phyloP scores from a whole-genome alignment of 2,888 invertebrate genomes.

The Stramonita haemastoma region DNA sequence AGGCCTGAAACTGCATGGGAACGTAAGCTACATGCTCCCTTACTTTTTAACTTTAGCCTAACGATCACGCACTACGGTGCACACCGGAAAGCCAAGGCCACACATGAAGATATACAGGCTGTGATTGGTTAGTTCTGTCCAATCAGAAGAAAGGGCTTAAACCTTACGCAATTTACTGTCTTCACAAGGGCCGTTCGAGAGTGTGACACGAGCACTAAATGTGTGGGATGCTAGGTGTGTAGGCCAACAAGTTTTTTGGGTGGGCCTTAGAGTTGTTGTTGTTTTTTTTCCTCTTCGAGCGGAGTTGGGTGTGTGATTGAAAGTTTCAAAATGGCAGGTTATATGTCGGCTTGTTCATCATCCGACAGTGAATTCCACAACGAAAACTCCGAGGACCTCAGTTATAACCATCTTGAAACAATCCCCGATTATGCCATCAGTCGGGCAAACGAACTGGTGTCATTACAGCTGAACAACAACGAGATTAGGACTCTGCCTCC shows the following conservation, averaged over 20 bases:
- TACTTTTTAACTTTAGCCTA: not conserved
- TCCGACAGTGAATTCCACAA: conserved; percentile 64
- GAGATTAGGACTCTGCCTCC: conserved; percentile 73
- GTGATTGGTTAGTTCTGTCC: not conserved
- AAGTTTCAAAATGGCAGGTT: conserved; percentile 40
- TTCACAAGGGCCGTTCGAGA: not conserved
- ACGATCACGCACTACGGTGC: not conserved
- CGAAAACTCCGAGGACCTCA: conserved; percentile 71
- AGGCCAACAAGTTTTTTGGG: not conserved
- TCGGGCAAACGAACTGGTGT: conserved; percentile 81
- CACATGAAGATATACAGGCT: not conserved
- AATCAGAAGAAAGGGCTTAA: not conserved
- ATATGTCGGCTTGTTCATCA: conserved; percentile 44
- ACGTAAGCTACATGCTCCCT: not conserved
- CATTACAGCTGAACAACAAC: conserved; percentile 77
- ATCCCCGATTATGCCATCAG: conserved; percentile 68
- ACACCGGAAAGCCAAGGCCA: not conserved
- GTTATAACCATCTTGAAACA: conserved; percentile 68
- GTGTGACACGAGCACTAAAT: not conserved
- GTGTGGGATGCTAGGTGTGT: not conserved
- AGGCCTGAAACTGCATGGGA: no score
- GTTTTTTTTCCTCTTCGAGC: no score
- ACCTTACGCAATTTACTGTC: not conserved
- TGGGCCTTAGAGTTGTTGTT: no score
- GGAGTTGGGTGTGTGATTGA: not conserved